Evolutionary conservation across 2,797 vertebrate species (phyloP).

Genomic region (Limnodromus scolopaceus): DNA sequence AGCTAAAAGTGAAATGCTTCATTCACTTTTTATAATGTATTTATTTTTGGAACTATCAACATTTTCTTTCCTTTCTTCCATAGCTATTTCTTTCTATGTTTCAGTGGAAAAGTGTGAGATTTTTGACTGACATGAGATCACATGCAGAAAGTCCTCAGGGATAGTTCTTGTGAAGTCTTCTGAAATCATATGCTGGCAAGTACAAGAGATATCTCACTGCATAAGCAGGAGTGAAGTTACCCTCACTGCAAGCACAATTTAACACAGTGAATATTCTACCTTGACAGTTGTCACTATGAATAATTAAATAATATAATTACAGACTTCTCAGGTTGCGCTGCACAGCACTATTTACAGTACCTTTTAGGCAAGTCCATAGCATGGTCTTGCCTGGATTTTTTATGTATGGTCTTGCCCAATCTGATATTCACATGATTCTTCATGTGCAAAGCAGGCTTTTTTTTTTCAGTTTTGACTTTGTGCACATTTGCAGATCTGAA

Average conservation of each 20-base stretch:
- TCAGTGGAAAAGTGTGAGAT: neutral
- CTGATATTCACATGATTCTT: neutral
- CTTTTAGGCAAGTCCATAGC: neutral
- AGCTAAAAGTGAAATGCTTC: neutral
- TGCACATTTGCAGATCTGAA: neutral
- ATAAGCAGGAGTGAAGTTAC: neutral
- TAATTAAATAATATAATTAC: slow-evolving; percentile 26
- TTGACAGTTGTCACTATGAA: slow-evolving; percentile 15
- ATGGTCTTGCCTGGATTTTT: neutral
- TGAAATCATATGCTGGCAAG: neutral
- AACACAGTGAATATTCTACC: neutral
- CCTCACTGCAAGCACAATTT: slow-evolving; percentile 18
- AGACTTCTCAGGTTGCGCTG: neutral
- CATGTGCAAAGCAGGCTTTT: neutral
- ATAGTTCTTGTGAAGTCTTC: neutral
- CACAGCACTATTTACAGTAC: neutral
- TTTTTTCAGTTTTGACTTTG: neutral
- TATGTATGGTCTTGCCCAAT: neutral
- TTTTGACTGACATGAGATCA: neutral
- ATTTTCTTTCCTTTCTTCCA: neutral
- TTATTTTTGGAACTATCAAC: neutral
- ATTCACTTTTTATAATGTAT: neutral
- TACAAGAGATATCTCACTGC: neutral
- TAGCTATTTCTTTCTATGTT: neutral
- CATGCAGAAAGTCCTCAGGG: neutral